A percentile compares a stretch with the other conserved stretches of the same genome.
These are phyloP conservation scores for Myiopsitta monachus DNA, from an alignment of 2,113 vertebrate species.

Conservation along the genomic window DNA sequence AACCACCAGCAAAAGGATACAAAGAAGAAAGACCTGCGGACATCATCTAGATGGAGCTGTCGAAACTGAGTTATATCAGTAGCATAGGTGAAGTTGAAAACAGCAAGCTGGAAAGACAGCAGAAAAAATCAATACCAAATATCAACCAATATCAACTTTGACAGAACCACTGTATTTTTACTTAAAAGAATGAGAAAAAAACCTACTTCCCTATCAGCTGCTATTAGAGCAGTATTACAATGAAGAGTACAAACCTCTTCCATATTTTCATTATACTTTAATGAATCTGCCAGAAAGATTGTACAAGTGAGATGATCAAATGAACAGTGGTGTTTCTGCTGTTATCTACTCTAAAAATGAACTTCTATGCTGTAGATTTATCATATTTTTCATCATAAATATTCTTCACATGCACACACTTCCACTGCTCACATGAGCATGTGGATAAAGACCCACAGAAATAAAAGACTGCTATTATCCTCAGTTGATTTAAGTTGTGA, in stretches of 20 bases:
- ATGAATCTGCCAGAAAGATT: slow-evolving; percentile 39
- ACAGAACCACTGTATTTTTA: background rate
- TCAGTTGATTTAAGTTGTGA: background rate
- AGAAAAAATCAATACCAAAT: slow-evolving; percentile 5
- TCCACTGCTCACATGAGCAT: background rate
- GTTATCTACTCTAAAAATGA: slow-evolving; percentile 8
- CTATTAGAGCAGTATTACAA: background rate
- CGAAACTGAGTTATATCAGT: slow-evolving; percentile 84
- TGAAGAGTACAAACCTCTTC: background rate
- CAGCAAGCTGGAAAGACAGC: slow-evolving; percentile 76
- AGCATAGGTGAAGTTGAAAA: slow-evolving; percentile 81
- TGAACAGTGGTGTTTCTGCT: background rate
- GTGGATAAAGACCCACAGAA: background rate
- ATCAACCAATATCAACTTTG: background rate
- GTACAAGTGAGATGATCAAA: slow-evolving; percentile 12
- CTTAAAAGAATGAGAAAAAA: slow-evolving; percentile 22
- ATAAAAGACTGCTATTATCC: slow-evolving; percentile 13
- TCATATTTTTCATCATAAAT: background rate
- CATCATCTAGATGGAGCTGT: slow-evolving; percentile 85
- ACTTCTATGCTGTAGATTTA: background rate
- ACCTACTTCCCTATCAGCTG: background rate
- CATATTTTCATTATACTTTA: slow-evolving; percentile 40
- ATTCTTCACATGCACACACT: background rate
- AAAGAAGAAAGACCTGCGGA: slow-evolving; percentile 93
- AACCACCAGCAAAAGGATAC: slow-evolving; percentile 82